These are phyloP conservation scores for Caenorhabditis parvicauda DNA, from an alignment of 2,888 invertebrate genomes.

Conservation along the genomic window DNA sequence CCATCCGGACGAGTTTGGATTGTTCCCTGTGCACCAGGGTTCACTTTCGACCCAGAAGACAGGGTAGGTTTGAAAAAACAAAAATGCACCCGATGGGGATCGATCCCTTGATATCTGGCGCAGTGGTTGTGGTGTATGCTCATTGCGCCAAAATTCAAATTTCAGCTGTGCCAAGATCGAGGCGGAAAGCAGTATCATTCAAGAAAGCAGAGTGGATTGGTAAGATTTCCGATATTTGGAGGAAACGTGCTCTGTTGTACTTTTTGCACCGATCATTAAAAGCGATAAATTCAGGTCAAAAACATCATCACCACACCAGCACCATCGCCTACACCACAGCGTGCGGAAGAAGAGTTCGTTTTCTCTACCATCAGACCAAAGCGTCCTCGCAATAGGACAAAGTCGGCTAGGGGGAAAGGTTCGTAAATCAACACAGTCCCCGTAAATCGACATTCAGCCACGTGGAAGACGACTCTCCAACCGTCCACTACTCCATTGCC, in stretches of 20 bases:
- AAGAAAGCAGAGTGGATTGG: too few relatives aligned
- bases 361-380: conserved; percentile 37
- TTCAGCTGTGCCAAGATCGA: too few relatives aligned
- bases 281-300: background rate
- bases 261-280: background rate
- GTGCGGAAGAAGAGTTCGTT: conserved; percentile 31
- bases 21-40: conserved; percentile 39
- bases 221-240: too few relatives aligned
- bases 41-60: conserved; percentile 40
- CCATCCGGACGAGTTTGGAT: conserved; percentile 42
- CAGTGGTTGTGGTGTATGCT: too few relatives aligned
- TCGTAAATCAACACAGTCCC: conserved; percentile 13
- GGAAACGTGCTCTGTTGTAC: too few relatives aligned
- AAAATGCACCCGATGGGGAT: too few relatives aligned
- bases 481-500: too few relatives aligned
- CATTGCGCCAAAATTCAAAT: too few relatives aligned
- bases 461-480: too few relatives aligned
- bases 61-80: conserved; percentile 11
- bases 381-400: conserved; percentile 14
- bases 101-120: too few relatives aligned
- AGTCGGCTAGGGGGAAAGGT: conserved; percentile 12
- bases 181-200: too few relatives aligned
- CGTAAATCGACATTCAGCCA: too few relatives aligned
- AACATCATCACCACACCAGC: conserved; percentile 25
- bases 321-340: conserved; percentile 7